Conservation (phyloP, 1,140 invertebrate genomes). For the Drosophila jambulina region DNA sequence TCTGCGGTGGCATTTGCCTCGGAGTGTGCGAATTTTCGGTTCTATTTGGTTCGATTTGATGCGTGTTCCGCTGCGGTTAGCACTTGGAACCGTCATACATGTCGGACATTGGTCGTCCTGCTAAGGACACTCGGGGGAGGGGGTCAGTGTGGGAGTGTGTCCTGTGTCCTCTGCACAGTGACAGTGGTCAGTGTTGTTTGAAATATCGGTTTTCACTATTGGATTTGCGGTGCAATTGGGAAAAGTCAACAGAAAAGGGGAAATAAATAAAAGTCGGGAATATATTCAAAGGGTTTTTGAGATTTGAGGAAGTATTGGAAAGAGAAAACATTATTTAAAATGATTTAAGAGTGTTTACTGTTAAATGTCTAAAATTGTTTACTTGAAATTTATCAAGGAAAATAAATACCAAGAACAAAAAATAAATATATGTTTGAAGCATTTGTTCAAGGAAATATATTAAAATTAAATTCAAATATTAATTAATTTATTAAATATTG, state of each 20-base stretch:
- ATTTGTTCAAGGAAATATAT: no score
- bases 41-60: slow-evolving; percentile 72
- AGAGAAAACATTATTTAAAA: background rate
- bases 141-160: slow-evolving; percentile 1
- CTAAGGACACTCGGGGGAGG: background rate
- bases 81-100: slow-evolving; percentile 50
- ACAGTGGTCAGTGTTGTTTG: slow-evolving; percentile 45
- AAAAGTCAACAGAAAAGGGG: slow-evolving; percentile 18
- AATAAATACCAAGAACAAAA: no score
- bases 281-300: no score
- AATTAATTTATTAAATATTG: no score
- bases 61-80: slow-evolving; percentile 71
- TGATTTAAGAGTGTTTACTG: background rate
- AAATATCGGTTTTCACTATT: slow-evolving; percentile 32
- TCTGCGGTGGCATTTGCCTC: slow-evolving; percentile 57
- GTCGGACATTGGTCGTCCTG: slow-evolving; percentile 16
- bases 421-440: no score
- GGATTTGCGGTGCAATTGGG: slow-evolving; percentile 17
- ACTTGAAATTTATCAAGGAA: background rate
- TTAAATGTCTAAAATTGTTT: background rate
- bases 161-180: slow-evolving; percentile 2
- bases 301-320: background rate
- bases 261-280: background rate
- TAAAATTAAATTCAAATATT: no score
- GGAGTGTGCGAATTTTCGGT: slow-evolving; percentile 68